A percentile compares a stretch with the other conserved stretches of the same genome.
These are phyloP conservation scores for Adrianichthys oophorus DNA, from an alignment of 2,797 vertebrate species.

Conservation along the genomic window DNA sequence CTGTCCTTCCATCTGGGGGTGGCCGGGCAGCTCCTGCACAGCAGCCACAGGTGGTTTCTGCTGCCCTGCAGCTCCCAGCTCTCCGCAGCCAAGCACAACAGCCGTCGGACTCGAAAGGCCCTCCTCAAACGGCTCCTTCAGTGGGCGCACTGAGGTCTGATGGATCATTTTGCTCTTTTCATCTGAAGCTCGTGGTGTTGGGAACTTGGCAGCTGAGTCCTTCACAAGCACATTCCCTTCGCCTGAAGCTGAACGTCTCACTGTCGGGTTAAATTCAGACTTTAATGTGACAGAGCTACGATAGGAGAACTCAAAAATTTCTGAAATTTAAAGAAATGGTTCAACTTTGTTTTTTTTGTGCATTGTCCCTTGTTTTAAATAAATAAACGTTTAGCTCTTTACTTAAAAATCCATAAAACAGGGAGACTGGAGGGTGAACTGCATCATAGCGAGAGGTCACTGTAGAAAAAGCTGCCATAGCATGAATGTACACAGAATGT, in stretches of 20 bases:
- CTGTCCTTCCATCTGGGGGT: slow-evolving; percentile 6
- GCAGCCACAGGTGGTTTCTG: slow-evolving; percentile 77
- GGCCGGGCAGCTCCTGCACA: slow-evolving; percentile 36
- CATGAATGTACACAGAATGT: no score
- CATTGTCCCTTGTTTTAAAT: no score
- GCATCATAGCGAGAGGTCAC: no score
- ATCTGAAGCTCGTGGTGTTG: slow-evolving; percentile 36
- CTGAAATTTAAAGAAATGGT: neutral
- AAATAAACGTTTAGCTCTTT: no score
- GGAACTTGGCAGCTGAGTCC: slow-evolving; percentile 43
- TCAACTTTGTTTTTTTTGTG: no score
- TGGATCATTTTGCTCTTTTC: slow-evolving; percentile 52
- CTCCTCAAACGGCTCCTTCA: slow-evolving; percentile 57
- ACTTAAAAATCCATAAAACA: no score
- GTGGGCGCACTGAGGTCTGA: slow-evolving; percentile 50
- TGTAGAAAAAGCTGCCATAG: no score
- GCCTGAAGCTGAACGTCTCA: slow-evolving; percentile 18
- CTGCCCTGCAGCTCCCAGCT: slow-evolving; percentile 53
- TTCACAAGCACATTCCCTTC: slow-evolving; percentile 58
- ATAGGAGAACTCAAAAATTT: neutral
- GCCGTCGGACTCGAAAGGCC: slow-evolving; percentile 37
- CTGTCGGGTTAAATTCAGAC: slow-evolving; percentile 26
- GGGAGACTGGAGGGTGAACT: no score
- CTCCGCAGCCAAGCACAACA: slow-evolving; percentile 67
- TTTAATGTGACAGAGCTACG: slow-evolving; percentile 1